Evolutionary conservation across 2,113 vertebrate species (phyloP), one percentile per base, ranked within the genome.

Genomic region (Cephalopterus ornatus): DNA sequence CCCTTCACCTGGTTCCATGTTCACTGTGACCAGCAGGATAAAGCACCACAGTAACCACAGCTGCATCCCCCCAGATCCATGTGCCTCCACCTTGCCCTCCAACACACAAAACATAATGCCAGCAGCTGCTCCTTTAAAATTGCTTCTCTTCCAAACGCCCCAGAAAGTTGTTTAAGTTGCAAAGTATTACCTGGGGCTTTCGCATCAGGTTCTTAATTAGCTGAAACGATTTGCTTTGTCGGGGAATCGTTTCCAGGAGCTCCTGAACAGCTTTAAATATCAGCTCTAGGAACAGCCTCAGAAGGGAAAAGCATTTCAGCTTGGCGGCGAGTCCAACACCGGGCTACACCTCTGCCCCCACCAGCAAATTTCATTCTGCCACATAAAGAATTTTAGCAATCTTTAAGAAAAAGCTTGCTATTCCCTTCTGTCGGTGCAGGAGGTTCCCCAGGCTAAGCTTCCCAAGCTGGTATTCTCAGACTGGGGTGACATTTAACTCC

Each of bases 91-190:
- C 18, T 5, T 37, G 8, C 37, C 21, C 30, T 46, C 39, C 39
- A 12, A 12, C 15, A 33, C 2, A 30, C 12, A 44, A 63, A 89
- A 68, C 4, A 2, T 0, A 83, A 46, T 41, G 28, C 67, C 42
- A 50, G 73, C 70, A 85, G 94, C 84, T 74, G 70, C 4, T 12
- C 66, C 84, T 93, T 88, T 53, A 71, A 90, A 92, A 84, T 15
- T 24, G 86, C 71, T 96, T 89, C 75, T 81, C 73, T 96, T 95
- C 74, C 59, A 83, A 95, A 93, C 1, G 11, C 35, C 42, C 33
- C 8, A 19, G 63, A 89, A 97, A 96, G 91, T 77, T 95, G 91
- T 94, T 97, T 93, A 93, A 96, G 87, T 94, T 96, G 78, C 28
- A 78, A 97, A 96, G 76, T 56, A 90, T 92, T 85, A 93, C 94